Evolutionary conservation across 1,140 invertebrate genomes (phyloP), one percentile per base, ranked within the genome.

Genomic region (Diploscapter pachys): DNA sequence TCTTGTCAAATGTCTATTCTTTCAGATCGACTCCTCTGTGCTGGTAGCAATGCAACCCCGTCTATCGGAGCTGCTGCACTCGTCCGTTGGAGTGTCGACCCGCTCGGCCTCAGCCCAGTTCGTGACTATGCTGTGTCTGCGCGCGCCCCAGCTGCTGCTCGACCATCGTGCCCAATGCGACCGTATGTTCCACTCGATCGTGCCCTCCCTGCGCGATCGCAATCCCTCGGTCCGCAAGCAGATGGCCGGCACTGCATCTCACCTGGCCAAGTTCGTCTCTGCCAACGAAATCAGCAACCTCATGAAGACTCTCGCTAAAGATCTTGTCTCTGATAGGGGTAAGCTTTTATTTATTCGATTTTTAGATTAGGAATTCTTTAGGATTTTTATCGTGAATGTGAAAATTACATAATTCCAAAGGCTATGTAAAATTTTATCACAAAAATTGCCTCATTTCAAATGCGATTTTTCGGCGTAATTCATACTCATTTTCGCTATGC

Each of bases 211-310:
- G 53, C 90, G 90, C 63, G 93, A 96, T 88, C 89, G 93, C 68
- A 96, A 94, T 85, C 86, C 89, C 2, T 90, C 91, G 0, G 90
- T 96, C 3, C 89, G 93, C 73, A 94, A 93, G 86, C 90, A 91
- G 76, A 93, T 91, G 85, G 92, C 93, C 0, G 89, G 89, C 65
- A 91, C 92, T n/a, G 90, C 96, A 68, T 94, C 93, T 0, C 91
- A 95, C 82, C 87, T 96, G n/a, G 90, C 93, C 6, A 87, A 84
- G 80, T 78, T 61, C 48, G 9, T 61, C 4, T 74, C 73, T 5
- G 2, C 65, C n/a, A 65, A 50, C 56, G 65, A 64, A 31, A 63
- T 74, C 55, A 65, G 70, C 9, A 74, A 74, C 48, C 13, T 74
- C 51, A 69, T 74, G 5, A 69, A 69, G 49, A 56, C 56, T 3